These are phyloP conservation scores for Rhinophrynus dorsalis DNA, from an alignment of 2,797 vertebrate species.

Conservation along the genomic window DNA sequence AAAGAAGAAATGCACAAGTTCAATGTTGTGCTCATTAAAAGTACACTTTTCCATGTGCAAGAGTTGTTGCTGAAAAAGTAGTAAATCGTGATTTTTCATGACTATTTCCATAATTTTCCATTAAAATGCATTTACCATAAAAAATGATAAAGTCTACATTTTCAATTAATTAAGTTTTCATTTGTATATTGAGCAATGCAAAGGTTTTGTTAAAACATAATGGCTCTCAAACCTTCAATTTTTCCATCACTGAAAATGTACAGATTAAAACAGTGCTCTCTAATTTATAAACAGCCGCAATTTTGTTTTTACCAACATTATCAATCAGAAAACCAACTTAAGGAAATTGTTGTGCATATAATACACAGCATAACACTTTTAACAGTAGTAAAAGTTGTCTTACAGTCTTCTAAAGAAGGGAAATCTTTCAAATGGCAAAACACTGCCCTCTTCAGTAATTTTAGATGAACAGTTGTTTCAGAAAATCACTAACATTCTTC, in stretches of 20 bases:
- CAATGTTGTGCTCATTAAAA: no score
- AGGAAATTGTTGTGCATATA: constrained; percentile 24
- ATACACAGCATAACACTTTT: constrained; percentile 3
- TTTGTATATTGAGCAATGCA: neutral
- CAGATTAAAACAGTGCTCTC: constrained; percentile 21
- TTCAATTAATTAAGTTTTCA: no score
- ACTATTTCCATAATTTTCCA: no score
- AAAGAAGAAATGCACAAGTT: no score
- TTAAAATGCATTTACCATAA: no score
- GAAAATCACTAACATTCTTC: no score
- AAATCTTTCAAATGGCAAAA: constrained; percentile 44
- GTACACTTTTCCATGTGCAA: no score
- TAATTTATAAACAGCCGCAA: constrained; percentile 32
- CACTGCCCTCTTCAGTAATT: constrained; percentile 63
- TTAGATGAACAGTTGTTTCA: neutral
- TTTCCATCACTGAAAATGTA: constrained; percentile 16
- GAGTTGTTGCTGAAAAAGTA: no score
- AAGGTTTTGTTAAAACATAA: constrained; percentile 2
- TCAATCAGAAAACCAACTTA: constrained; percentile 44
- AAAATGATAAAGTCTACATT: no score
- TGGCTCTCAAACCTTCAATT: neutral
- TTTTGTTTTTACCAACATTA: constrained; percentile 37
- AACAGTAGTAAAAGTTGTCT: neutral
- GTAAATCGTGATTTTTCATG: no score
- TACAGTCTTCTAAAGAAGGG: neutral